Evolutionary conservation across 2,797 vertebrate genomes (phyloP), one percentile per base, ranked within the genome.

Genomic region (Phrynocephalus guinanensis): DNA sequence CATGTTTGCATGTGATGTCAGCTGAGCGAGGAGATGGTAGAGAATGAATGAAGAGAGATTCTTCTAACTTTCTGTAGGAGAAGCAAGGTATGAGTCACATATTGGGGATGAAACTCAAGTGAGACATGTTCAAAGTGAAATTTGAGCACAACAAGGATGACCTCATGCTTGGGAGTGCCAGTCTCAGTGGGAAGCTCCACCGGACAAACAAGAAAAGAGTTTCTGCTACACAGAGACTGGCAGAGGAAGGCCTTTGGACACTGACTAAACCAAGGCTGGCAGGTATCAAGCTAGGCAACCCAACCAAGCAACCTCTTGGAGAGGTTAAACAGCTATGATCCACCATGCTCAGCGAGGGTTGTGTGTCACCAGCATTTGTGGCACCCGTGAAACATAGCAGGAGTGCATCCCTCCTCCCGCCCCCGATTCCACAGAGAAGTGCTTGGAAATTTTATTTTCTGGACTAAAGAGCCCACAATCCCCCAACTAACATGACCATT

Each of bases 71-170:
- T 30, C 83, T 63, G 20, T 1, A 38, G 38, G 26, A 63, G 78
- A 85, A 81, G 44, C 60, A 82, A 76, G 26, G 60, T 44, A 87
- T 87, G 81, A 87, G 26, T 87, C 86, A 83, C 24, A 3, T 60
- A 26, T n/a, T n/a, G 78, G 75, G 26, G 18, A 70, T 60, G 81
- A 77, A 87, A 44, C 77, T 84, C 56, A 75, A 88, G 82, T 56
- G 48, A 70, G 52, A 52, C 24, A 38, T 52, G 52, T n/a, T 48
- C 68, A 71, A 72, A 28, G 33, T 33, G 80, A 33, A 56, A 67
- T 79, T 79, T 88, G 79, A 80, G n/a, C 16, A 67, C 30, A 10
- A 3, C 22, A 6, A 38, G 33, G 22, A 52, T 79, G 33, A 50
- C 56, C 22, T 79, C 75, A 71, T 72, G 11, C 18, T 73, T 24